Conservation (phyloP, 1,140 invertebrate species). For the Trichonephila inaurata region DNA sequence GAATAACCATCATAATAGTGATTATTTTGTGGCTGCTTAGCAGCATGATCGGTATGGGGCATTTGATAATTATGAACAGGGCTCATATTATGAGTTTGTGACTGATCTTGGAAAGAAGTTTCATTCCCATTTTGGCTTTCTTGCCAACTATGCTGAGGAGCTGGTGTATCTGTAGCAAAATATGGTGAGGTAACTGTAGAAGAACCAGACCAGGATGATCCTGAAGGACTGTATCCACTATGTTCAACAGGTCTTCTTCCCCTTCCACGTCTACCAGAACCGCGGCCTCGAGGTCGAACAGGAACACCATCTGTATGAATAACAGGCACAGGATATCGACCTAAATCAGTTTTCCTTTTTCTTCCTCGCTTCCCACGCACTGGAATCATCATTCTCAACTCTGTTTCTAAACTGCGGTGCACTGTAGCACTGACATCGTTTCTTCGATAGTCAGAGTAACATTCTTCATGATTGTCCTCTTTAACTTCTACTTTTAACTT, state of each 20-base stretch:
- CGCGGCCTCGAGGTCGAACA: conserved; percentile 57
- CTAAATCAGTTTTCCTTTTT: conserved; percentile 67
- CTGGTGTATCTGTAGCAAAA: conserved; percentile 50
- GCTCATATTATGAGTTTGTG: conserved; percentile 73
- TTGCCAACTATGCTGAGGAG: conserved; percentile 73
- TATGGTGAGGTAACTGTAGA: conserved; percentile 74
- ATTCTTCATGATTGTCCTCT: conserved; percentile 73
- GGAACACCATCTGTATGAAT: conserved; percentile 61
- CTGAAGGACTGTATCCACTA: conserved; percentile 65
- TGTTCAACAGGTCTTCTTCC: conserved; percentile 72
- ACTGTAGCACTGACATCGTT: conserved; percentile 74
- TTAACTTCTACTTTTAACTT: conserved; percentile 76
- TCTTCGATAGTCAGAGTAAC: conserved; percentile 59
- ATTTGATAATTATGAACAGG: conserved; percentile 73
- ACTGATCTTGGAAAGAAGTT: conserved; percentile 67
- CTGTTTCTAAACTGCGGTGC: conserved; percentile 66
- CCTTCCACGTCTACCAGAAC: conserved; percentile 70
- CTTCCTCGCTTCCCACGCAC: conserved; percentile 70
- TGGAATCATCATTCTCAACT: conserved; percentile 72
- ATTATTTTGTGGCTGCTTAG: conserved; percentile 71
- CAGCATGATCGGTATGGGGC: conserved; percentile 58
- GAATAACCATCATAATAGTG: conserved; percentile 72
- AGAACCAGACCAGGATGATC: conserved; percentile 65
- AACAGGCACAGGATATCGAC: conserved; percentile 62
- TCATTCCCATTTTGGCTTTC: conserved; percentile 70